Conservation (phyloP, 2,113 vertebrate genomes). For the Tiliqua scincoides region DNA sequence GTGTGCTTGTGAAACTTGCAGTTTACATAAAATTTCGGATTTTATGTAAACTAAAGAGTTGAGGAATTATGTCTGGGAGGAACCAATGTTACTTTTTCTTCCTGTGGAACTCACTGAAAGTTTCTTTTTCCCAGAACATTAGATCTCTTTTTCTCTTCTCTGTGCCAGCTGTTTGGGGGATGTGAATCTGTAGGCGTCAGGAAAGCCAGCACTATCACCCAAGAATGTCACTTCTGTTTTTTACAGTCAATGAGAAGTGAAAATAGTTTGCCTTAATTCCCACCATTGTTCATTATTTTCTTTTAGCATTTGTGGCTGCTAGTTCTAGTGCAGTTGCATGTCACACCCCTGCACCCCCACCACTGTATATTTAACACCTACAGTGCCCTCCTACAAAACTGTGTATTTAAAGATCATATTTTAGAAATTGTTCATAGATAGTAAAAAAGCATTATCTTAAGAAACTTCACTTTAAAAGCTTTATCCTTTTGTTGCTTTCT, state of each 20-base stretch:
- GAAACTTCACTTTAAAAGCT: not conserved
- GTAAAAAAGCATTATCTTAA: not conserved
- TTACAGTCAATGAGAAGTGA: not conserved
- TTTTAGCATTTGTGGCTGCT: not conserved
- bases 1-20: not conserved
- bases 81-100: not conserved
- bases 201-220: not conserved
- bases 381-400: not conserved
- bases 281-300: not conserved
- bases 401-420: not conserved
- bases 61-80: not conserved
- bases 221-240: not conserved
- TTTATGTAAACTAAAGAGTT: slow-evolving; percentile 4
- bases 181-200: not conserved
- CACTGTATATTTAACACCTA: not conserved
- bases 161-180: not conserved
- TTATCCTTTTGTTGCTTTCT: not conserved
- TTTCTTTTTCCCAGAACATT: not conserved
- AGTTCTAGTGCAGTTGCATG: not conserved
- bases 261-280: slow-evolving; percentile 6
- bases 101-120: not conserved
- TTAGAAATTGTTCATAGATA: not conserved
- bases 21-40: not conserved
- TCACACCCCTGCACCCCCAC: not conserved
- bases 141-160: not conserved